Evolutionary conservation across 2,113 vertebrate genomes (phyloP).

Genomic region (Tinamus guttatus): DNA sequence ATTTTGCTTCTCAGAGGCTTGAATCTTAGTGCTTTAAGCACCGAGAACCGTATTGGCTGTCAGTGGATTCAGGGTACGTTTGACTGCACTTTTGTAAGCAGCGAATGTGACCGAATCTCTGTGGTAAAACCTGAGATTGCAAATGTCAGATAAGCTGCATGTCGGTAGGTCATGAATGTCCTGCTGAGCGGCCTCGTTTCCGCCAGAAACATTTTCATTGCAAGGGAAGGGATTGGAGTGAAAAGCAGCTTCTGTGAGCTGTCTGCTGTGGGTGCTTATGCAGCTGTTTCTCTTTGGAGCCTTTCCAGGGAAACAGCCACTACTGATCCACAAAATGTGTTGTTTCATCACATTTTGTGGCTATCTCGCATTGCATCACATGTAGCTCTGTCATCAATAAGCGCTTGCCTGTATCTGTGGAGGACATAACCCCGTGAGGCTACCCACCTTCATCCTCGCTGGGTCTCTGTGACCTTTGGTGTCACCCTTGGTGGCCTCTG

Average conservation of each 20-base stretch:
- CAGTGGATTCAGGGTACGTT: neutral
- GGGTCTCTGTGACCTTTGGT: neutral
- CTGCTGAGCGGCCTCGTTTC: neutral
- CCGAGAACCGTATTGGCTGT: neutral
- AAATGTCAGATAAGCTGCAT: neutral
- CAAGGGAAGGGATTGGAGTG: conserved; percentile 1
- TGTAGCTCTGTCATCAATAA: neutral
- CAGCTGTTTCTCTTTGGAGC: conserved; percentile 65
- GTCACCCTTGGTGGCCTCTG: neutral
- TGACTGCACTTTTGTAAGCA: neutral
- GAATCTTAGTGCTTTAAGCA: neutral
- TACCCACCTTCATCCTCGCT: neutral
- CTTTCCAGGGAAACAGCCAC: conserved; percentile 2
- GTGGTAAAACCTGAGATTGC: neutral
- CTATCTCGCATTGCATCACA: neutral
- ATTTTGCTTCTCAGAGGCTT: neutral
- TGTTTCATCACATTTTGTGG: conserved; percentile 16
- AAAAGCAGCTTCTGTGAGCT: conserved; percentile 31
- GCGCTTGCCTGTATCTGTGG: neutral
- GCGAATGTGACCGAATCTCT: neutral
- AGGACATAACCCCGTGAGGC: neutral
- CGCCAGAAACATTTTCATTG: conserved; percentile 7
- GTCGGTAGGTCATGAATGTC: neutral
- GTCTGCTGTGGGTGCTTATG: conserved; percentile 41
- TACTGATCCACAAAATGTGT: conserved; percentile 49